Conservation (phyloP, 2,797 vertebrate genomes). For the Echeneis naucrates region DNA sequence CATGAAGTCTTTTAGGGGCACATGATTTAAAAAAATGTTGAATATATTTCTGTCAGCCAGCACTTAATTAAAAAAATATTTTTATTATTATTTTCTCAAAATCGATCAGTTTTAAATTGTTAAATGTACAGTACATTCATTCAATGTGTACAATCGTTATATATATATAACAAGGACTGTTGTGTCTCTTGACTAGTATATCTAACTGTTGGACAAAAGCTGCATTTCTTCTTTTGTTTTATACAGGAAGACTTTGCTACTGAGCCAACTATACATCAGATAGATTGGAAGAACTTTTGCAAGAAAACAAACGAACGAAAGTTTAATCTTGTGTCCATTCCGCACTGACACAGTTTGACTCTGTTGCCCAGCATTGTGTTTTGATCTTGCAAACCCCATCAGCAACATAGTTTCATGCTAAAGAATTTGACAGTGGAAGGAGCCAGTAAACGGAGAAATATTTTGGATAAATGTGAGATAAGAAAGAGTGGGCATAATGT, state of each 20-base stretch:
- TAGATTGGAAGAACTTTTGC: not conserved
- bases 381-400: slow-evolving; percentile 5
- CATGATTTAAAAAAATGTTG: slow-evolving; percentile 20
- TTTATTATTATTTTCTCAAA: not conserved
- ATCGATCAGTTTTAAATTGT: not conserved
- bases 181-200: not conserved
- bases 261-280: not conserved
- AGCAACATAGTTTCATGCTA: slow-evolving; percentile 37
- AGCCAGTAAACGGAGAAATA: slow-evolving; percentile 31
- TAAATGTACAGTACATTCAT: not conserved
- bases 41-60: slow-evolving; percentile 8
- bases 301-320: slow-evolving; percentile 8
- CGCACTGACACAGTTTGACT: slow-evolving; percentile 12
- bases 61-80: slow-evolving; percentile 19
- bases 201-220: not conserved
- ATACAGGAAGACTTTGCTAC: not conserved
- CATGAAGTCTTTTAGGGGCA: not conserved
- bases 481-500: slow-evolving; percentile 51
- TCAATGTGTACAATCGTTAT: too few relatives aligned
- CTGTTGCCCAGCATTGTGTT: not conserved
- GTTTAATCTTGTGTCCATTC: slow-evolving; percentile 11
- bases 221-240: not conserved
- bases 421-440: slow-evolving; percentile 33
- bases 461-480: slow-evolving; percentile 47
- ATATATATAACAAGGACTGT: not conserved